Percentiles rank a stretch among this genome's conserved stretches.
phyloP scores from a whole-genome alignment of 2,888 invertebrate genomes.

The Tenthredo distinguenda region DNA sequence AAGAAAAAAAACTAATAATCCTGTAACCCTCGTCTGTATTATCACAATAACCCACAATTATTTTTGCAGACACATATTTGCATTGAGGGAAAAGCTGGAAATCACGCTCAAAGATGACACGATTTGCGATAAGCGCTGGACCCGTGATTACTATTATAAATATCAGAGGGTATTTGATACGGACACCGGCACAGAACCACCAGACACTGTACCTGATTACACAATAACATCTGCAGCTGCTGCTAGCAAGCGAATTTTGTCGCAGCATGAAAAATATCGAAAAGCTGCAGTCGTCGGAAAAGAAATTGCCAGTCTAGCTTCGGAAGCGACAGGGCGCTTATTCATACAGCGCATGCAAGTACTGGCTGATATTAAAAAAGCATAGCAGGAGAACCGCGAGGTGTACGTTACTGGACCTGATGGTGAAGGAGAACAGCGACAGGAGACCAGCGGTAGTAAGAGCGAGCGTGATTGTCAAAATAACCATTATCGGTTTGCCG shows the following conservation, averaged over 20 bases:
- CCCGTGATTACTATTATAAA: constrained; percentile 20
- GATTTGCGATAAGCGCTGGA: constrained; percentile 15
- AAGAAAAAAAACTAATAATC: not conserved
- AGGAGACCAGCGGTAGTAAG: not conserved
- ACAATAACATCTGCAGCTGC: not conserved
- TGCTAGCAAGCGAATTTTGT: not conserved
- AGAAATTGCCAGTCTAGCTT: not conserved
- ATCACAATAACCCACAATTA: not conserved
- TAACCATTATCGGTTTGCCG: no score
- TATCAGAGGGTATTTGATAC: not conserved
- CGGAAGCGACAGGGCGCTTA: not conserved
- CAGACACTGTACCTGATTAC: not conserved
- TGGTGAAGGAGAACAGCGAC: not conserved
- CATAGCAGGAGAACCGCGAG: not conserved
- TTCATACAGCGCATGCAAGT: constrained; percentile 7
- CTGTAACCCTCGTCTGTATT: not conserved
- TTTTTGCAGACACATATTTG: constrained; percentile 20
- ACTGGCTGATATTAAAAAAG: not conserved
- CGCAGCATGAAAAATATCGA: constrained; percentile 10
- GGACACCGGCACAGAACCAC: not conserved
- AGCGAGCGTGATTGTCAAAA: not conserved
- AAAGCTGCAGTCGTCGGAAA: not conserved
- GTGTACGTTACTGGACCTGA: not conserved
- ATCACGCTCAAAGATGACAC: not conserved
- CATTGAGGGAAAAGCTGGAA: not conserved